These are phyloP conservation scores for Takifugu ocellatus DNA, from an alignment of 2,797 vertebrate species.

Conservation along the genomic window DNA sequence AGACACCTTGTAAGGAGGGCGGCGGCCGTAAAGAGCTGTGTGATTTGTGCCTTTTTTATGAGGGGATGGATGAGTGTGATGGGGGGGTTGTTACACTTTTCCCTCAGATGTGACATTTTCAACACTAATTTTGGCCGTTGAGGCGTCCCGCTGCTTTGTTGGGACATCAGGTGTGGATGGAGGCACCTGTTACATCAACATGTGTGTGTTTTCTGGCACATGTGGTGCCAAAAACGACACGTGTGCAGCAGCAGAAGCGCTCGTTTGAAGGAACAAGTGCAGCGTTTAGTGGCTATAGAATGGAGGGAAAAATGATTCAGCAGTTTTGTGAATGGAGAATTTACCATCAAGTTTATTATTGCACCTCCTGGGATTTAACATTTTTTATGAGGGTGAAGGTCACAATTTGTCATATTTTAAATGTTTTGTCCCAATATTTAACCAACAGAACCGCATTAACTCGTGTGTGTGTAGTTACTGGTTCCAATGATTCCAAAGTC, in stretches of 20 bases:
- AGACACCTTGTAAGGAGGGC: conserved; percentile 55
- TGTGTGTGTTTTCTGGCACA: conserved; percentile 28
- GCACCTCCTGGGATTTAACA: no score
- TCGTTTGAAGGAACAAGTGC: conserved; percentile 20
- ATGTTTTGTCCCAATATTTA: no score
- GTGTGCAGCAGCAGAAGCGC: conserved; percentile 40
- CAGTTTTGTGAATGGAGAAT: no score
- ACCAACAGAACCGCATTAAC: no score
- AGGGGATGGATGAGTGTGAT: conserved; percentile 27
- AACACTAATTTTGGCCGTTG: conserved; percentile 34
- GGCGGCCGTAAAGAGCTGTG: conserved; percentile 57
- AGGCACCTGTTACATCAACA: conserved; percentile 64
- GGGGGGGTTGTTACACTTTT: conserved; percentile 18
- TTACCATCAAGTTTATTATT: no score
- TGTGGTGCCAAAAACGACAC: conserved; percentile 22
- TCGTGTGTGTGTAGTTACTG: neutral
- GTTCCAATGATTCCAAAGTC: no score
- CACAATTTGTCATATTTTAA: no score
- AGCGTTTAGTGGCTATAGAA: no score
- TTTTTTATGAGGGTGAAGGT: no score
- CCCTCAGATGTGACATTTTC: conserved; percentile 46
- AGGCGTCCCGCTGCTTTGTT: conserved; percentile 45
- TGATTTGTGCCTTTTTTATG: conserved; percentile 53
- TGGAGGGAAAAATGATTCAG: no score
- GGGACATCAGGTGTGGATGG: conserved; percentile 36